Evolutionary conservation across 2,113 vertebrate genomes (phyloP).

Genomic region (Tursiops truncatus): DNA sequence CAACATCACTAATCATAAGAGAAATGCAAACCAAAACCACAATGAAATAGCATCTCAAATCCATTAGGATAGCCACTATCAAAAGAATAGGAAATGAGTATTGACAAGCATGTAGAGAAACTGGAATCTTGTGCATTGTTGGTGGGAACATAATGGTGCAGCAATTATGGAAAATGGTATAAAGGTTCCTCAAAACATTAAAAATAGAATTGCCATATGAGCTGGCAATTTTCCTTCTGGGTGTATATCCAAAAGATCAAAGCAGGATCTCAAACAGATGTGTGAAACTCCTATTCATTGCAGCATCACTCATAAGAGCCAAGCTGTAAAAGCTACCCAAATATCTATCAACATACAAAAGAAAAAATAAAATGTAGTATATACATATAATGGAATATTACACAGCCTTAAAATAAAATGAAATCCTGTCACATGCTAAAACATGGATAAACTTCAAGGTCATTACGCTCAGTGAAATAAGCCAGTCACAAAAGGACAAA

Average conservation of each 20-base stretch:
- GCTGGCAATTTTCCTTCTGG: background rate
- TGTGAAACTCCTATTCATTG: background rate
- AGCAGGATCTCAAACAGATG: background rate
- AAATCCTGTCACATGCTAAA: background rate
- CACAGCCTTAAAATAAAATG: background rate
- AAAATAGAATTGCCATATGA: background rate
- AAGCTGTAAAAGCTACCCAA: background rate
- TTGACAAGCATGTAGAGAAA: background rate
- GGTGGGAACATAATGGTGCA: no score
- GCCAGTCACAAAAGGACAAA: background rate
- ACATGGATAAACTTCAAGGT: background rate
- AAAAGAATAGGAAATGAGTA: background rate
- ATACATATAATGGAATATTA: background rate
- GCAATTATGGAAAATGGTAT: background rate
- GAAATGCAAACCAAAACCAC: background rate
- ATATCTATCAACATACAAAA: background rate
- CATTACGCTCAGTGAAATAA: background rate
- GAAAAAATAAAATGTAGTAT: background rate
- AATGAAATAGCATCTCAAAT: background rate
- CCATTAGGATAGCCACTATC: background rate
- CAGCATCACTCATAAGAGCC: background rate
- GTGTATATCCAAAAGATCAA: background rate
- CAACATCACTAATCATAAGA: background rate
- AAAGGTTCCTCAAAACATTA: background rate
- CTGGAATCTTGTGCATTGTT: background rate